Percentiles rank a stretch among this genome's conserved stretches.
Evolutionary conservation across 2,888 invertebrate genomes (phyloP).

Genomic region (Eudiplozoon nipponicum): DNA sequence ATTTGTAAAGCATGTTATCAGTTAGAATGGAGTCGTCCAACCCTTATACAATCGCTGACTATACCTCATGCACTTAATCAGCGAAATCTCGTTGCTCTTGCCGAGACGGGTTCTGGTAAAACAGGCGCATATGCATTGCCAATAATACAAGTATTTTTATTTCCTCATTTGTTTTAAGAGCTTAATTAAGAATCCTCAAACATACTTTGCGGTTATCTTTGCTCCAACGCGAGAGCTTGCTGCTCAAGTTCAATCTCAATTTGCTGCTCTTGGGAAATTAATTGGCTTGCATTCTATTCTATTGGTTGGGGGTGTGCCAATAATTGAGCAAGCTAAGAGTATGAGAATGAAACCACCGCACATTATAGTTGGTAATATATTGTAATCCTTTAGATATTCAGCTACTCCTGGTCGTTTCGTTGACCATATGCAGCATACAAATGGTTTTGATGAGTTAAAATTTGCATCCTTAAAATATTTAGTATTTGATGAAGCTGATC

Average conservation of each 20-base stretch:
- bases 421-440: slow-evolving; percentile 83
- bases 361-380: slow-evolving; percentile 42
- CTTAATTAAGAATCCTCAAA: background rate
- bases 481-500: slow-evolving; percentile 3
- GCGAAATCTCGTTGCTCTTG: slow-evolving; percentile 42
- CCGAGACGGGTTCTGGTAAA: slow-evolving; percentile 69
- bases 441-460: slow-evolving; percentile 44
- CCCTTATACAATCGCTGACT: slow-evolving; percentile 69
- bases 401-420: slow-evolving; percentile 70
- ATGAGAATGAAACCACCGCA: slow-evolving; percentile 53
- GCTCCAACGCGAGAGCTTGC: slow-evolving; percentile 90
- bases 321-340: slow-evolving; percentile 39
- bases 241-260: slow-evolving; percentile 87
- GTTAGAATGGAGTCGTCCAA: slow-evolving; percentile 66
- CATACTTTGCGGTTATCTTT: slow-evolving; percentile 38
- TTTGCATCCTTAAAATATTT: background rate
- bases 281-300: slow-evolving; percentile 55
- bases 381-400: slow-evolving; percentile 18
- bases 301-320: slow-evolving; percentile 1
- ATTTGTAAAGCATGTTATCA: slow-evolving; percentile 60
- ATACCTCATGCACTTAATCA: slow-evolving; percentile 63
- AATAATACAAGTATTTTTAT: slow-evolving; percentile 55
- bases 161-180: slow-evolving; percentile 27
- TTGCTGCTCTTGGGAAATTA: slow-evolving; percentile 55
- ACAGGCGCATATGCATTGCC: slow-evolving; percentile 88